A percentile compares a stretch with the other conserved stretches of the same genome.
Evolutionary conservation across 2,888 invertebrate genomes (phyloP).

Genomic region (Volucella bombylans): DNA sequence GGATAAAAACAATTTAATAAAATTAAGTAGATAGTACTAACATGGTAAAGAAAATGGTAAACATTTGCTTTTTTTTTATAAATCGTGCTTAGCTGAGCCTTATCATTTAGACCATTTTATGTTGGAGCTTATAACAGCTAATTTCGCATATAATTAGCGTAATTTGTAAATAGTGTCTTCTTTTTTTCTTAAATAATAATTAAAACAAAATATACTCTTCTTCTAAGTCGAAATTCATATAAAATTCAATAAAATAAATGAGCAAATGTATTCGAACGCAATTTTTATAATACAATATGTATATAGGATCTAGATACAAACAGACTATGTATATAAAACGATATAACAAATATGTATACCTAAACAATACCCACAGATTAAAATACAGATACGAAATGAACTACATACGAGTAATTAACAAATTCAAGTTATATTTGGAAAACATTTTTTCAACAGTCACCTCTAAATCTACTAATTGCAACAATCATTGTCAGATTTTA

Average conservation of each 20-base stretch:
- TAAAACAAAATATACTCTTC: constrained; percentile 1
- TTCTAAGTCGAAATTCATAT: constrained; percentile 29
- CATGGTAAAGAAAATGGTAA: constrained; percentile 16
- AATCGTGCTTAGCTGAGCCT: constrained; percentile 51
- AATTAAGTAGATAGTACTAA: constrained; percentile 67
- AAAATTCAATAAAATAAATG: constrained; percentile 3
- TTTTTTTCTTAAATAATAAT: background rate
- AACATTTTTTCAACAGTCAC: constrained; percentile 60
- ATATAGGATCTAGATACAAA: constrained; percentile 27
- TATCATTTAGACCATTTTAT: constrained; percentile 21
- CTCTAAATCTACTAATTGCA: constrained; percentile 62
- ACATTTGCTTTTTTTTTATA: constrained; percentile 33
- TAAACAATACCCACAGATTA: constrained; percentile 45
- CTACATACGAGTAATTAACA: constrained; percentile 3
- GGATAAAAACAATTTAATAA: constrained; percentile 24
- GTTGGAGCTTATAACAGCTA: constrained; percentile 13
- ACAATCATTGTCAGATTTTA: constrained; percentile 68
- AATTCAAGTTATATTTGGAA: constrained; percentile 2
- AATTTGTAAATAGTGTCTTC: constrained; percentile 64
- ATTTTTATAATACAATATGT: constrained; percentile 53
- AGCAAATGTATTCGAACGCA: constrained; percentile 61
- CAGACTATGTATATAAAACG: constrained; percentile 54
- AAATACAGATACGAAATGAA: constrained; percentile 2
- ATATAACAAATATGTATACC: constrained; percentile 23
- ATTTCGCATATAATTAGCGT: constrained; percentile 60